These are phyloP conservation scores for Trachythela sp. DNA, from an alignment of 64 coral and sea anemone species.

Conservation along the genomic window DNA sequence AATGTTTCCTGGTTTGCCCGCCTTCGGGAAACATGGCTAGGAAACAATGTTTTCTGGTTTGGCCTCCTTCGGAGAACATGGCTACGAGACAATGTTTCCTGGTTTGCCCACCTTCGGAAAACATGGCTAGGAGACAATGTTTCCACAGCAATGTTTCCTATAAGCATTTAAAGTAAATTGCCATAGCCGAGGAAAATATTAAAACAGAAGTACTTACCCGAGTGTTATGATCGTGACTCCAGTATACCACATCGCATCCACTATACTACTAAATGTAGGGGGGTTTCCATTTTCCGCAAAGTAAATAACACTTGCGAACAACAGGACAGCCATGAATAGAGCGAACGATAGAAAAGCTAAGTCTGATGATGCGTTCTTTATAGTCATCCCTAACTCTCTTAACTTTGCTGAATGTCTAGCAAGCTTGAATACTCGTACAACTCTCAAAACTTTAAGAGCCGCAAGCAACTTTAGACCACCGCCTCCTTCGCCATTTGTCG, in stretches of 20 bases:
- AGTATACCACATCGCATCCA: constrained; percentile 93
- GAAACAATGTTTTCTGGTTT: too few species aligned
- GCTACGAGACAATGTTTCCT: too few species aligned
- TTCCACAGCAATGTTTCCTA: not conserved
- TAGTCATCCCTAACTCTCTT: constrained; percentile 65
- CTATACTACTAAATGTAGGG: constrained; percentile 77
- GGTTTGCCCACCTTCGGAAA: too few species aligned
- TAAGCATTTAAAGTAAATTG: too few species aligned
- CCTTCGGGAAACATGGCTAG: too few species aligned
- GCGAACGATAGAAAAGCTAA: constrained; percentile 90
- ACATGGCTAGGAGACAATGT: too few species aligned
- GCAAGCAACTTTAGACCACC: not conserved
- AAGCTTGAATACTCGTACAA: constrained; percentile 90
- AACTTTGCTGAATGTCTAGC: constrained; percentile 71
- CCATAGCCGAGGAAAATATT: too few species aligned
- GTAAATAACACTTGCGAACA: constrained; percentile 89
- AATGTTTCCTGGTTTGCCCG: too few species aligned
- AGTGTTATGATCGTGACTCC: constrained; percentile 87
- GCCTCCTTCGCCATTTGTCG: not conserved
- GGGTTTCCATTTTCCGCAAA: constrained; percentile 75
- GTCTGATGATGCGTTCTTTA: constrained; percentile 86
- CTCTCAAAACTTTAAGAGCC: constrained; percentile 64
- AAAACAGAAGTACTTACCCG: constrained; percentile 54
- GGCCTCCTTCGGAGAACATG: too few species aligned
- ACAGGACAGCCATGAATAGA: constrained; percentile 74